These are phyloP conservation scores for Chamaetylas fuelleborni DNA, from an alignment of 2,113 vertebrate species.

Conservation along the genomic window DNA sequence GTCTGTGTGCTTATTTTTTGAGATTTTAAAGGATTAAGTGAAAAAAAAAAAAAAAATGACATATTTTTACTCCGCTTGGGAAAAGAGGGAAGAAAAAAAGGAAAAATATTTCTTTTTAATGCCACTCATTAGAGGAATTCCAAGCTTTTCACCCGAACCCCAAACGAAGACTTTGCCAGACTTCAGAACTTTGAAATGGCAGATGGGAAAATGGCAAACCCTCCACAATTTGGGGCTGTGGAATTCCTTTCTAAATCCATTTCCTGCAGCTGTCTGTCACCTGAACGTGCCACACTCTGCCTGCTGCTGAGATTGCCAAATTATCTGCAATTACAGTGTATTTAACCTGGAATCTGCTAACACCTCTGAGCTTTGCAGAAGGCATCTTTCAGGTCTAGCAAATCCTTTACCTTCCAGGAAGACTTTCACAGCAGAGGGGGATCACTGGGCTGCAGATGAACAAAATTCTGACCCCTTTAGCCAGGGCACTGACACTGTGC, in stretches of 20 bases:
- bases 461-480: background rate
- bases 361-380: background rate
- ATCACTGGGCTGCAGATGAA: background rate
- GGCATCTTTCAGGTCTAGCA: background rate
- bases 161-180: background rate
- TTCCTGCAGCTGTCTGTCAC: background rate
- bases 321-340: background rate
- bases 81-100: background rate
- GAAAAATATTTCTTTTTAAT: background rate
- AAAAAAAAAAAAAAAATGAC: background rate
- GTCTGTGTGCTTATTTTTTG: background rate
- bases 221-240: background rate
- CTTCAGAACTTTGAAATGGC: background rate
- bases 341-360: background rate
- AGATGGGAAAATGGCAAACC: background rate
- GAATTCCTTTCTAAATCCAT: background rate
- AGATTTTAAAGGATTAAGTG: background rate
- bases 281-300: background rate
- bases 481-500: fast-evolving
- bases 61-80: background rate
- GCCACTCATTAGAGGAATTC: background rate
- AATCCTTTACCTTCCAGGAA: background rate
- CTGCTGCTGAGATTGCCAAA: background rate
- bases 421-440: background rate
- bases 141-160: fast-evolving